Evolutionary conservation across 2,797 vertebrate genomes (phyloP), one percentile per base, ranked within the genome.

Genomic region (Hafferia zeledoni): DNA sequence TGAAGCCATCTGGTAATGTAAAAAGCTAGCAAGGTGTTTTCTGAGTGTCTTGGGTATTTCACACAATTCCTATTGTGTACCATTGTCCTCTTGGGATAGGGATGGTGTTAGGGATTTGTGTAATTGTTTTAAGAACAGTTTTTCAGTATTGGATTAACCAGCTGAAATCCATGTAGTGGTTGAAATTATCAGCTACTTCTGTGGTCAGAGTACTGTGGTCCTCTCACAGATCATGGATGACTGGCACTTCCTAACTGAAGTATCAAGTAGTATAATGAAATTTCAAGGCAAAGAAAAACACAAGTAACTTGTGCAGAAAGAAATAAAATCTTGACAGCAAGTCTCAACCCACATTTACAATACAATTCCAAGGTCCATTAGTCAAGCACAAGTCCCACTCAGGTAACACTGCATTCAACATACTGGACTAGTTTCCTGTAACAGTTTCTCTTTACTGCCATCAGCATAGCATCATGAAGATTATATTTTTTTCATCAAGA

Each of bases 221-320:
- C 30, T 83, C 63, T 57, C 60, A 68, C 6, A 60, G 39, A 27
- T 87, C 28, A 22, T 27, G 63, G 28, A 77, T 70, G 30, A 79
- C 17, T 69, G 44, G 23, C 52, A 64, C 33, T 90, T 94, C 33
- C 41, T 83, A 79, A 61, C 59, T 69, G 63, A 87, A 89, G 67
- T 60, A 74, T 89, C 91, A 89, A 59, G 55, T 37, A 82, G 28
- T 44, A 27, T 72, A 93, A 94, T 86, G 80, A 86, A 83, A 86
- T 95, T 90, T 94, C 77, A 90, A 96, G 80, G 65, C 75, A 61
- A 75, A 91, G 53, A 35, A 91, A 72, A 91, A 30, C 17, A 85
- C 44, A 35, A 27, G 72, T 30, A 81, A 31, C 33, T 59, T 87
- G 44, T 82, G 70, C 83, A 87, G 80, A 93, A 94, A 79, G 37